These are phyloP conservation scores for Octomys mimax DNA, from an alignment of 2,797 vertebrate genomes.

Conservation along the genomic window DNA sequence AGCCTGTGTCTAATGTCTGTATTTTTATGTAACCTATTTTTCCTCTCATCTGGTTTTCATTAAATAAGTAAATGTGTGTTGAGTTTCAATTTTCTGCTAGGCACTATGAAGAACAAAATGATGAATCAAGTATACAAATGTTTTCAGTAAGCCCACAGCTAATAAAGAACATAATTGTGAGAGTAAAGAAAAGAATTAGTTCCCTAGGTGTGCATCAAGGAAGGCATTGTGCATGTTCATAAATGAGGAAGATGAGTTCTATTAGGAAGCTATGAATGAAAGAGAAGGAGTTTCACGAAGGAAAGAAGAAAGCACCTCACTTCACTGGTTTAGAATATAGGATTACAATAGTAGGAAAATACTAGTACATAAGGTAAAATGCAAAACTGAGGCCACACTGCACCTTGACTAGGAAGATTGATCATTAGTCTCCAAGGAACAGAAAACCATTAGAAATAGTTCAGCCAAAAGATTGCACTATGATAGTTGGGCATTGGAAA, in stretches of 20 bases:
- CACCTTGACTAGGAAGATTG: neutral
- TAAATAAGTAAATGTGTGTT: conserved; percentile 37
- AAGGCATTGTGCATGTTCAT: neutral
- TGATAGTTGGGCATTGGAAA: neutral
- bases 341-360: neutral
- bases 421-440: neutral
- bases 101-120: neutral
- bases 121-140: neutral
- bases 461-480: neutral
- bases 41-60: conserved; percentile 22
- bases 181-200: neutral
- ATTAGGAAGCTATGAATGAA: neutral
- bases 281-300: neutral
- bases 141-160: neutral
- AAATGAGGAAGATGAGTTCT: neutral
- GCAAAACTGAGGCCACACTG: neutral
- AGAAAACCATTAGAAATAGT: neutral
- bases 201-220: neutral
- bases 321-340: neutral
- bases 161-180: neutral
- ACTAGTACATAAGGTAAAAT: neutral
- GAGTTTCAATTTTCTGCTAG: conserved; percentile 1
- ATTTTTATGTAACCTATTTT: conserved; percentile 45
- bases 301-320: neutral
- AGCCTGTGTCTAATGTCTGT: neutral